Evolutionary conservation across 2,797 vertebrate genomes (phyloP).

Genomic region (Sebastes reedi): DNA sequence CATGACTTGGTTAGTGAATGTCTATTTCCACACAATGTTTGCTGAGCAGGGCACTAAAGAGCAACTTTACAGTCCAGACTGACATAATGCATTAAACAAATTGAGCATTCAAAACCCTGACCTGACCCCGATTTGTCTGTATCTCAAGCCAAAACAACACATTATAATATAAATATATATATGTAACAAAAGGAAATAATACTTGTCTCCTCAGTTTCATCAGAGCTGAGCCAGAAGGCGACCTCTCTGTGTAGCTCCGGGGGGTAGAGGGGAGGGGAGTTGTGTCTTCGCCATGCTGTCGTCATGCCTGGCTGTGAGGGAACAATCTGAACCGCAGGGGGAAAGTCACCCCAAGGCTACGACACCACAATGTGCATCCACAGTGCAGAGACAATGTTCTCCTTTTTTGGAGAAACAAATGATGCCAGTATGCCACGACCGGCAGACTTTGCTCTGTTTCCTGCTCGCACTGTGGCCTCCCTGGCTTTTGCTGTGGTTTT

Average conservation of each 20-base stretch:
- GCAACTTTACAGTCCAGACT: background rate
- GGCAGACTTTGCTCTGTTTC: background rate
- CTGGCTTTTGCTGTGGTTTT: constrained; percentile 3
- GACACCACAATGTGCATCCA: constrained; percentile 4
- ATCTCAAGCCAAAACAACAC: constrained; percentile 8
- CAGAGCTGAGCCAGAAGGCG: constrained; percentile 45
- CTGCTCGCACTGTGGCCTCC: background rate
- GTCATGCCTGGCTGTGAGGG: constrained; percentile 48
- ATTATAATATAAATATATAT: constrained; percentile 13
- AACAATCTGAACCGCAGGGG: constrained; percentile 55
- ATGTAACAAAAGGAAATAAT: constrained; percentile 23
- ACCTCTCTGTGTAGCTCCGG: constrained; percentile 24
- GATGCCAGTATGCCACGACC: background rate
- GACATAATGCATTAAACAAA: constrained; percentile 10
- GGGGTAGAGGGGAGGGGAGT: background rate
- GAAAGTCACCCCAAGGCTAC: constrained; percentile 52
- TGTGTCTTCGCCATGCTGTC: constrained; percentile 14
- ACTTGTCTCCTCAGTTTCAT: constrained; percentile 41
- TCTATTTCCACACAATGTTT: background rate
- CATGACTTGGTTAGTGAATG: background rate
- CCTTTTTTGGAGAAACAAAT: constrained; percentile 4
- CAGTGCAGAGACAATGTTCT: constrained; percentile 24
- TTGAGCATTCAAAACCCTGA: constrained; percentile 29
- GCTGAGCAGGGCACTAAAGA: background rate
- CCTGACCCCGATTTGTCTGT: constrained; percentile 17